Base-by-base conservation (phyloP, 2,888 invertebrate genomes). In the Megamerina dolium region DNA sequence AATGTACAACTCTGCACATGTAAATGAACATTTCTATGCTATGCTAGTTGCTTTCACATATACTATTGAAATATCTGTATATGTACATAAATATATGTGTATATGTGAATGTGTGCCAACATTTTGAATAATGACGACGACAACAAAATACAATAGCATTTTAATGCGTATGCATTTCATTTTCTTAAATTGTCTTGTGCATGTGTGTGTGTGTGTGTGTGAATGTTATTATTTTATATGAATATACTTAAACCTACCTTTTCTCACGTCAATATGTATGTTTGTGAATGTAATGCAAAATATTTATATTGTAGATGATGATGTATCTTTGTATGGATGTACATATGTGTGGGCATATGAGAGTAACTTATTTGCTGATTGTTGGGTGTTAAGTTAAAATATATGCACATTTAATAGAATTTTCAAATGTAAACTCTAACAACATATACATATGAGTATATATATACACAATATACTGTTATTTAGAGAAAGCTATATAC, bases 121-220 rank as follows among this genome's bases (percentile, higher is more conserved):
- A 14, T 32, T 23, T 39, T 21, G 5, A 39, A 31, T 16, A 16
- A 23, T 23, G 21, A 39, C 39, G 21, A 31, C 31, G 3, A 27
- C 27, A 27, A n/a, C n/a, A n/a, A n/a, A 27, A 27, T 27, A 32
- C 14, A 32, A 32, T 3, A 17, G 17, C 10, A 32, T 32, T 32
- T 17, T 32, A 32, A 32, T 16, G 14, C 32, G 17, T 32, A 32
- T 32, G 17, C 32, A 32, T 32, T 32, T 32, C 32, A 32, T 32
- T 32, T 32, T 17, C 14, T n/a, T 32, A 14, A 10, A 17, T 32
- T 32, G 32, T 17, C 10, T 32, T 32, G n/a, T 8, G n/a, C 9
- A 10, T 32, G 17, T 9, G 10, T 32, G 17, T 14, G 10, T 9
- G 9, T 32, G 14, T 32, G 13, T 32, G 10, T 3, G 9, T 32